These are phyloP conservation scores for Drosophila prosaltans DNA, from an alignment of 1,140 invertebrate genomes.

Conservation along the genomic window DNA sequence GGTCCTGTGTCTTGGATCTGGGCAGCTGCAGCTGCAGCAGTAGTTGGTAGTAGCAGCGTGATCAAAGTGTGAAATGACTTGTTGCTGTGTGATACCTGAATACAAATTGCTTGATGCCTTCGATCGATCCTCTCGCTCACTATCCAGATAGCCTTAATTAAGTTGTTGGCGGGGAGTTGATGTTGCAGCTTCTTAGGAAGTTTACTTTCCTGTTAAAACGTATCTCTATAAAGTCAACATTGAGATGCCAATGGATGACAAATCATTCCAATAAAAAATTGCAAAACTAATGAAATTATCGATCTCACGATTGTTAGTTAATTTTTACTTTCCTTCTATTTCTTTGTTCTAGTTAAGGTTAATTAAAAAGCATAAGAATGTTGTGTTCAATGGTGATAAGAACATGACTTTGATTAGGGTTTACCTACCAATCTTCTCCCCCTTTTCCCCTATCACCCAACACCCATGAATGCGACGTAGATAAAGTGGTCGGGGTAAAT, in stretches of 20 bases:
- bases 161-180: constrained; percentile 58
- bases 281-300: constrained; percentile 58
- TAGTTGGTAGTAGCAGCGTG: constrained; percentile 40
- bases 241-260: constrained; percentile 33
- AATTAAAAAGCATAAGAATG: constrained; percentile 54
- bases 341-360: constrained; percentile 7
- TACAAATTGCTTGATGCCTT: constrained; percentile 80
- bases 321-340: not conserved
- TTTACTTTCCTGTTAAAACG: constrained; percentile 15
- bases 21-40: constrained; percentile 48
- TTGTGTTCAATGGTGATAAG: constrained; percentile 38
- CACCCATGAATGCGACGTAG: not conserved
- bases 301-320: constrained; percentile 8
- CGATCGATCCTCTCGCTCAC: constrained; percentile 45
- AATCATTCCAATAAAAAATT: constrained; percentile 20
- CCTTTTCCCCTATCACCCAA: too few species aligned
- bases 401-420: constrained; percentile 38
- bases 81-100: constrained; percentile 75
- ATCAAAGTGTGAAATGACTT: constrained; percentile 82
- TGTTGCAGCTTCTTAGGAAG: constrained; percentile 45
- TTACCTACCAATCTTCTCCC: not conserved
- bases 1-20: not conserved
- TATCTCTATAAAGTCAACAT: constrained; percentile 34
- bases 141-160: constrained; percentile 66
- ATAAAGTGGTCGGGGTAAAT: not conserved